Base-by-base conservation (phyloP, 1,140 invertebrate species). In the Drosophila paulistorum region DNA sequence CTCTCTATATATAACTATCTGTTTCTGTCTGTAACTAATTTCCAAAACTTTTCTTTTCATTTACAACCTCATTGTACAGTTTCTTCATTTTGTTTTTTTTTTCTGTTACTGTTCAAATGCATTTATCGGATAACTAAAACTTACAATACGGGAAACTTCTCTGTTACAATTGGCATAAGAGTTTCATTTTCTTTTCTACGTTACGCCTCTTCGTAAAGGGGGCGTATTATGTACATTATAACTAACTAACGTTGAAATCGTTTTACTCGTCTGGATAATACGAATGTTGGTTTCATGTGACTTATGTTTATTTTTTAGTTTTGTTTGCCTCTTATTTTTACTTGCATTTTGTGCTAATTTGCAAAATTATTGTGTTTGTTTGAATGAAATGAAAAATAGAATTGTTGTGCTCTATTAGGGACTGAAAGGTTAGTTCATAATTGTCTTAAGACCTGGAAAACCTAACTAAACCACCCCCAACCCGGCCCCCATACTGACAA, bases 41-140 rank as follows among this genome's bases (percentile, higher is more conserved):
- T 77, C 63, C 66, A 70, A 65, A 26, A 71, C 26, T 70, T 63
- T 70, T 76, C 14, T 68, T 63, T 70, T 74, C 4, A 74, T 77
- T 77, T 70, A 74, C 71, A 77, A 77, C 17, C 17, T 23, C 62
- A 66, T 74, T 70, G 67, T 77, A 77, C 71, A 77, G 71, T 74
- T 54, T 20, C 30, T 37, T 75, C 58, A 57, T 74, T 30, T 60
- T 68, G 51, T 72, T 71, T 72, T 71, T 59, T 54, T 68, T 61
- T 48, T 51, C 30, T 30, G 5, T 30, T 30, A 5, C 0, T 51
- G 17, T 20, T 23, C 9, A 48, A 20, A 2, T 48, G 14, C 45
- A 51, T 51, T 14, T 20, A 20, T 17, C 17, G 17, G 45, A 9
- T 48, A 48, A 14, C 14, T 14, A 6, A 14, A 13, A 41, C 4